These are phyloP conservation scores for Pristionchus mayeri DNA, from an alignment of 2,888 invertebrate genomes.

Conservation along the genomic window DNA sequence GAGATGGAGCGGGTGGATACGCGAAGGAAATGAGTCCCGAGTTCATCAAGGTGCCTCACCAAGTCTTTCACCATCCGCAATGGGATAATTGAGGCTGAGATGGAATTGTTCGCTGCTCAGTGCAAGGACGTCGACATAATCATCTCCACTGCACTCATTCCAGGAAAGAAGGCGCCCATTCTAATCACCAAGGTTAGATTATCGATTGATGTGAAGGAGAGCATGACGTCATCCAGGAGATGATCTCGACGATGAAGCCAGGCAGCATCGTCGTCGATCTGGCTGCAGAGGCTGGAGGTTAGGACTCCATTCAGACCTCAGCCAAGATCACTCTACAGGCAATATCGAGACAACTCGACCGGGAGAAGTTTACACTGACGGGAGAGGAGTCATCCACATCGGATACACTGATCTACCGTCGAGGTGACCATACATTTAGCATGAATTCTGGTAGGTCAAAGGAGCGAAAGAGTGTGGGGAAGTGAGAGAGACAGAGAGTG, in stretches of 20 bases:
- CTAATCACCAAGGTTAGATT: constrained; percentile 84
- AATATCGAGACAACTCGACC: constrained; percentile 79
- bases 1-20: constrained; percentile 83
- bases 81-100: constrained; percentile 82
- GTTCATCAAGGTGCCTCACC: constrained; percentile 80
- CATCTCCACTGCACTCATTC: constrained; percentile 91
- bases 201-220: not conserved
- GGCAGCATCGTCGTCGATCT: constrained; percentile 91
- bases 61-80: not conserved
- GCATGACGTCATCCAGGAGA: constrained; percentile 80
- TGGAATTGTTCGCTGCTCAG: constrained; percentile 89
- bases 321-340: constrained; percentile 45
- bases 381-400: constrained; percentile 88
- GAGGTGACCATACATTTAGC: constrained; percentile 50
- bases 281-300: constrained; percentile 88
- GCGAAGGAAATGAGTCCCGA: constrained; percentile 90
- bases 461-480: not conserved
- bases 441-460: not conserved
- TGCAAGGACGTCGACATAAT: constrained; percentile 89
- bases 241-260: constrained; percentile 87
- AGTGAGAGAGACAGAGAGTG: not conserved
- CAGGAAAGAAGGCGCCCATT: constrained; percentile 88
- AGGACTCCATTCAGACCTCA: not conserved
- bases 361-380: constrained; percentile 82
- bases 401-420: constrained; percentile 89